Evolutionary conservation across 2,888 invertebrate species (phyloP).

Genomic region (Ariolimax columbianus): DNA sequence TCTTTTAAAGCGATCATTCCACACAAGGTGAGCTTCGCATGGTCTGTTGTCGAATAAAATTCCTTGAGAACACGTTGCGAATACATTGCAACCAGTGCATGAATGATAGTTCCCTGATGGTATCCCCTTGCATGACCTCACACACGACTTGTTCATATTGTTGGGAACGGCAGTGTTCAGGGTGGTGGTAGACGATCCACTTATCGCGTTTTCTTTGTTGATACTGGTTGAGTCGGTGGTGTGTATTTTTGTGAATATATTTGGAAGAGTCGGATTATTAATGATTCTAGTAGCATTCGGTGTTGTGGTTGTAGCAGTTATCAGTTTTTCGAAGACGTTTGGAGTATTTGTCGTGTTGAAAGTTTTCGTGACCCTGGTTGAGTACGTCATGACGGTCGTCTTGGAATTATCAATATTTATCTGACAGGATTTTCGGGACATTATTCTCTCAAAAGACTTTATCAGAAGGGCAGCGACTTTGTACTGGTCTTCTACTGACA

Average conservation of each 20-base stretch:
- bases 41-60: slow-evolving; percentile 50
- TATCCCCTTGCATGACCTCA: slow-evolving; percentile 48
- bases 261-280: neutral
- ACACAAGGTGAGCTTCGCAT: slow-evolving; percentile 49
- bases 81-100: slow-evolving; percentile 53
- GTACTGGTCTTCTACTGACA: slow-evolving; percentile 3
- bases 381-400: neutral
- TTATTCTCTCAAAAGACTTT: neutral
- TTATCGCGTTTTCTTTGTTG: neutral
- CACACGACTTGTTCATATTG: slow-evolving; percentile 22
- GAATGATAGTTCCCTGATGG: slow-evolving; percentile 56
- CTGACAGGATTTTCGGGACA: neutral
- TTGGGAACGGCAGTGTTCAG: neutral
- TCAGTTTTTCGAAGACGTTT: neutral
- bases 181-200: neutral
- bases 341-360: neutral
- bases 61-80: slow-evolving; percentile 50
- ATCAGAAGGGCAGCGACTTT: slow-evolving; percentile 3
- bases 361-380: neutral
- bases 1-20: slow-evolving; percentile 54
- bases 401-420: neutral
- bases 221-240: neutral
- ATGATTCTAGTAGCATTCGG: neutral
- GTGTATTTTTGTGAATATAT: neutral
- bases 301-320: neutral